A percentile compares a stretch with the other conserved stretches of the same genome.
phyloP scores from a whole-genome alignment of 92 coral and sea anemone genomes.

The Parazoanthus darwini region DNA sequence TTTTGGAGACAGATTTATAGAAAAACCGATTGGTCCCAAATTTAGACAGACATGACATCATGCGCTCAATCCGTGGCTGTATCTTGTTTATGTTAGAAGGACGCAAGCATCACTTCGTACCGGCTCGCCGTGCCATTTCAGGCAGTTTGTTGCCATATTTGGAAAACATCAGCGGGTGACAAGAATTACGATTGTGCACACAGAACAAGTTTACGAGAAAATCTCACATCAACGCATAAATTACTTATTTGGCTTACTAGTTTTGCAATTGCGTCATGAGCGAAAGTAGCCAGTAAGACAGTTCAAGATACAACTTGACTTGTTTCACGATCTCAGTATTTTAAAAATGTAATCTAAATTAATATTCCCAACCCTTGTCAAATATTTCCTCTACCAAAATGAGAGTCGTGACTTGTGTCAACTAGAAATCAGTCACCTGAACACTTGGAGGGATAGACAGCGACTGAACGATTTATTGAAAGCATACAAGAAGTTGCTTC shows the following conservation, averaged over 20 bases:
- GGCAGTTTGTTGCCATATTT: slow-evolving; percentile 14
- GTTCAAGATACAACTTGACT: too few species aligned
- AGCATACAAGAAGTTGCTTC: too few species aligned
- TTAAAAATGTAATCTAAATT: too few species aligned
- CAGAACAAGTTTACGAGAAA: slow-evolving; percentile 12
- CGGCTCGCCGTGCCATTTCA: neutral
- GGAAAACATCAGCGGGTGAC: slow-evolving; percentile 18
- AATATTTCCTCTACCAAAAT: too few species aligned
- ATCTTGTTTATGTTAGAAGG: slow-evolving; percentile 11
- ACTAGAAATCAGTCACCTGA: too few species aligned
- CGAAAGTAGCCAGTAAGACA: too few species aligned
- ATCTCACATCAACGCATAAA: neutral
- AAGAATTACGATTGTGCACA: neutral
- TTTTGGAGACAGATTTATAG: neutral
- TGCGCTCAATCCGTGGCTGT: neutral
- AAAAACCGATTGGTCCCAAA: slow-evolving; percentile 15
- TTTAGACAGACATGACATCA: slow-evolving; percentile 4
- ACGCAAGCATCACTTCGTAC: slow-evolving; percentile 2
- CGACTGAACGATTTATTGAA: too few species aligned
- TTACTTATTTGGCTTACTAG: neutral
- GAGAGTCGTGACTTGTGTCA: too few species aligned
- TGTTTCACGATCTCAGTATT: too few species aligned
- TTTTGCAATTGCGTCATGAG: neutral
- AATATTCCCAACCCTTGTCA: too few species aligned
- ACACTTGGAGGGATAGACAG: too few species aligned